These are phyloP conservation scores for Apodemia duryi DNA, from an alignment of 2,888 invertebrate genomes.

Conservation along the genomic window DNA sequence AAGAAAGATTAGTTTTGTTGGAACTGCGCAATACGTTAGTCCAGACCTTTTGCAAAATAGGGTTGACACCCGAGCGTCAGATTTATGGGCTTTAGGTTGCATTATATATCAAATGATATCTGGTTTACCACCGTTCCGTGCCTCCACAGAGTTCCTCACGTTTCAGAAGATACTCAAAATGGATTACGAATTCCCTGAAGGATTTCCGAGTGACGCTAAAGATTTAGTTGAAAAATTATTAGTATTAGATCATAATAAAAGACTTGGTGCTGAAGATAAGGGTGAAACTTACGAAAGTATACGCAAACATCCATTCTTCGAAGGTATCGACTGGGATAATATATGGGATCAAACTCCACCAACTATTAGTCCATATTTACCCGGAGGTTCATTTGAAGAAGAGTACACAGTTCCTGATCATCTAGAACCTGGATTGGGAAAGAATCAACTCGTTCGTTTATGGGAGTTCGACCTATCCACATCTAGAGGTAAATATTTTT, in stretches of 20 bases:
- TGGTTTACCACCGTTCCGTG: conserved; percentile 94
- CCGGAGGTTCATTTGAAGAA: conserved; percentile 84
- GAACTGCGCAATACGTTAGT: conserved; percentile 99
- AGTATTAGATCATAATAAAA: conserved; percentile 87
- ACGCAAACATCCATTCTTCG: conserved; percentile 92
- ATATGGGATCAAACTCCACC: conserved; percentile 90
- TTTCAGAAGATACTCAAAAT: conserved; percentile 96
- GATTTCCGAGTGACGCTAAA: conserved; percentile 91
- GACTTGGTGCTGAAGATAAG: conserved; percentile 89
- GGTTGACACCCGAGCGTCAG: conserved; percentile 87
- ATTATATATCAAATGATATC: conserved; percentile 98
- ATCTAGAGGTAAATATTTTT: conserved; percentile 51
- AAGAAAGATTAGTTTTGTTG: conserved; percentile 94
- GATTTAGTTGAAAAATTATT: conserved; percentile 92
- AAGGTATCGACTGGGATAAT: conserved; percentile 89
- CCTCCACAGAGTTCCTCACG: conserved; percentile 95
- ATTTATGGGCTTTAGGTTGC: conserved; percentile 98
- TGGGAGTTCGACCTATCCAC: conserved; percentile 84
- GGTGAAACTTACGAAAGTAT: conserved; percentile 88
- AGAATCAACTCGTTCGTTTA: conserved; percentile 87
- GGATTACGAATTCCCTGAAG: conserved; percentile 95
- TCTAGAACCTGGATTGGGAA: conserved; percentile 92
- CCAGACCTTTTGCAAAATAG: conserved; percentile 95
- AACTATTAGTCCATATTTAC: conserved; percentile 88
- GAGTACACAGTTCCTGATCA: conserved; percentile 86